These are phyloP conservation scores for Odontomachus brunneus DNA, from an alignment of 1,140 invertebrate genomes.

Conservation along the genomic window DNA sequence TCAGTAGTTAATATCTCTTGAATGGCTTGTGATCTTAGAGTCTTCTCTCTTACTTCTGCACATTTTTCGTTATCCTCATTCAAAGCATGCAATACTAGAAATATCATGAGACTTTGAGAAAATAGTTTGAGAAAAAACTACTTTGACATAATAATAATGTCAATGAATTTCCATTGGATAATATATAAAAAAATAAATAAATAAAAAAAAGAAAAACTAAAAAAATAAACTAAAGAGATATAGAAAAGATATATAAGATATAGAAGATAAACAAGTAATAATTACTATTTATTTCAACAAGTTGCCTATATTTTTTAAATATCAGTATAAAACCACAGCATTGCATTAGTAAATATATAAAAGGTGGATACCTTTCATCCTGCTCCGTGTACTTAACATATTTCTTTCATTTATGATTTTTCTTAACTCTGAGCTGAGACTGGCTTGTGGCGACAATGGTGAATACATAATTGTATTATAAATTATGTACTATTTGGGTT, in stretches of 20 bases:
- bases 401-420: constrained; percentile 87
- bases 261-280: constrained; percentile 75
- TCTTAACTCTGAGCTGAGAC: constrained; percentile 87
- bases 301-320: constrained; percentile 73
- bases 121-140: constrained; percentile 87
- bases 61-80: constrained; percentile 84
- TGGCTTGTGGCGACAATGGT: constrained; percentile 84
- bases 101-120: constrained; percentile 21
- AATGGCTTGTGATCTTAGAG: constrained; percentile 86
- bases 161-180: constrained; percentile 81
- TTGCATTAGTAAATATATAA: constrained; percentile 36
- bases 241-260: constrained; percentile 80
- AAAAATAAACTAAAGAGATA: constrained; percentile 76
- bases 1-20: constrained; percentile 91
- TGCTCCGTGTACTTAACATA: constrained; percentile 87
- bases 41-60: constrained; percentile 82
- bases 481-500: not conserved
- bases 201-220: no score
- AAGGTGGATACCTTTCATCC: constrained; percentile 85
- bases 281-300: constrained; percentile 59
- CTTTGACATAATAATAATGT: constrained; percentile 86
- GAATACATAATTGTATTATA: constrained; percentile 75
- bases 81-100: constrained; percentile 84
- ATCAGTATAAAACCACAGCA: not conserved
- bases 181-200: no score